These are phyloP conservation scores for Heteractis magnifica DNA, from an alignment of 92 coral and sea anemone species.

Conservation along the genomic window DNA sequence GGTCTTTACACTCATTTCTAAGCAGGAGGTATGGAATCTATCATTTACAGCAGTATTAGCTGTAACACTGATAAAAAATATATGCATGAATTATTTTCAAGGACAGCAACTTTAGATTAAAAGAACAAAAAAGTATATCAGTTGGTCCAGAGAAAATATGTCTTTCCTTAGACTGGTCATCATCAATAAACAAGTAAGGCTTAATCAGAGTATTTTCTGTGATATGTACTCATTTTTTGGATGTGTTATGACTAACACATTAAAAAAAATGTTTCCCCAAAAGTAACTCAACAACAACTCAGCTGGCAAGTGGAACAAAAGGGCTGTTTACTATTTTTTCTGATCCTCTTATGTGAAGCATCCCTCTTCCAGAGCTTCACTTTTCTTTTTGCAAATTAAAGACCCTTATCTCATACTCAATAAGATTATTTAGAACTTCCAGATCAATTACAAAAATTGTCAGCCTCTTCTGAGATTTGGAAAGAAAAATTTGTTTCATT, in stretches of 20 bases:
- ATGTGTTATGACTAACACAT: no score
- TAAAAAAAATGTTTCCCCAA: no score
- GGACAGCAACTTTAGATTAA: constrained; percentile 28
- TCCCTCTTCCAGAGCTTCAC: not conserved
- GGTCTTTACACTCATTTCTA: constrained; percentile 28
- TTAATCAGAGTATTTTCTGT: not conserved
- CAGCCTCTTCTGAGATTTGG: no score
- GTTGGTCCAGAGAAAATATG: constrained; percentile 67
- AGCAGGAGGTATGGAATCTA: constrained; percentile 54
- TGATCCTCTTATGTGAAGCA: not conserved
- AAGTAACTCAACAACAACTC: no score
- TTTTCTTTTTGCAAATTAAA: no score
- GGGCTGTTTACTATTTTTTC: no score
- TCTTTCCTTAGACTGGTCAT: constrained; percentile 89
- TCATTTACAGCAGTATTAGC: not conserved
- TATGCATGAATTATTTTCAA: not conserved
- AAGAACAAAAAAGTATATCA: constrained; percentile 39
- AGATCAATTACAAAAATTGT: no score
- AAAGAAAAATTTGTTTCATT: not conserved
- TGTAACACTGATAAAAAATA: not conserved
- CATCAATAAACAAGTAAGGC: constrained; percentile 17
- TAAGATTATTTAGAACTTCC: no score
- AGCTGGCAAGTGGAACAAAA: no score
- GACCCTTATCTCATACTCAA: no score
- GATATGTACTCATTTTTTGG: no score